Base-by-base conservation (phyloP, 2,888 invertebrate species). In the Orthosia gothica region DNA sequence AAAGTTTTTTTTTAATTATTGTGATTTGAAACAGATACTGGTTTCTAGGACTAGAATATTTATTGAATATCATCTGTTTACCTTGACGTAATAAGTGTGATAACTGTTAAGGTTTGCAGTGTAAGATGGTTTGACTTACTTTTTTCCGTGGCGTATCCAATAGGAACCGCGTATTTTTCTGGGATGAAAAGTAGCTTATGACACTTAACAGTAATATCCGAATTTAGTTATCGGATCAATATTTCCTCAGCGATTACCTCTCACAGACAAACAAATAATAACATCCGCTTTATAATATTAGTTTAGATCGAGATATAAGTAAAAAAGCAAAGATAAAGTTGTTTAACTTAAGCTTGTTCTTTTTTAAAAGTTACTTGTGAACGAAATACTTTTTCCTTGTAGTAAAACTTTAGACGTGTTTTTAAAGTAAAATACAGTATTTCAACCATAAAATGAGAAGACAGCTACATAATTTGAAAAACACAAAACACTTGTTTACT, bases 361-460 rank as follows among this genome's bases (percentile, higher is more conserved):
- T 49, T 26, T 45, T 49, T 26, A 45, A 12, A 20, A 59, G 47
- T 40, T 65, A 49, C 16, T n/a, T 73, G 45, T 54, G 47, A 52
- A 16, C 9, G 0, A 69, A 77, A 62, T 62, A 68, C 13, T 62
- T 50, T 66, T 62, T 52, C 20, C 32, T 16, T 32, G 62, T 47
- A 45, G 16, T 49, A 15, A 63, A 62, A 76, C 26, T 26, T 61
- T 13, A 45, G 20, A 61, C 26, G 15, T 55, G 20, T 40, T 47
- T 23, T 11, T 45, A 47, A 55, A 52, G 11, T 32, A 47, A 32
- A 63, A 65, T 18, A 15, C 5, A 52, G 18, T 16, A 66, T 54
- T 70, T 54, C 7, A 9, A 18, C 11, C 1, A 16, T 20, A 54
- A 47, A 47, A 4, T 26, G 7, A n/a, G n/a, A 67, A 47, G 1